Base-by-base conservation (phyloP, 2,797 vertebrate genomes). In the Typhlichthys eigenmanni region DNA sequence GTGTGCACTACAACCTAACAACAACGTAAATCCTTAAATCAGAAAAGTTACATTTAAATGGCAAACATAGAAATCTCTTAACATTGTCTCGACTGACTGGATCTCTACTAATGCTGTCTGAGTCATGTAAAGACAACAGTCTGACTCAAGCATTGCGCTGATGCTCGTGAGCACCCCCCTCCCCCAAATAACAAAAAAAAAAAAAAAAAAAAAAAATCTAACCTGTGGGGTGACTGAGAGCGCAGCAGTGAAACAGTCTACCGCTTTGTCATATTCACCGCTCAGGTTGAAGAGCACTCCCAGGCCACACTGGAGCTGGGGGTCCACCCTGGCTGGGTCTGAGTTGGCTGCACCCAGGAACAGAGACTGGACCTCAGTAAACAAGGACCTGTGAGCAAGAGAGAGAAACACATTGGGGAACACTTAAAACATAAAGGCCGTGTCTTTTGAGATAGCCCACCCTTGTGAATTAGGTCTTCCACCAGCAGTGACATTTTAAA, bases 211-310 rank as follows among this genome's bases (percentile, higher is more conserved):
- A 29, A 24, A 3, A 24, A 9, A n/a, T 47, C 45, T 43, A 49
- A 93, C 93, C 92, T 94, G 92, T 59, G 93, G 93, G 4, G 79
- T 88, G 67, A 88, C 92, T 0, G 88, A 92, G 16, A 92, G 94
- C 0, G 98, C 97, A 0, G 97, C 95, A 0, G 92, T 95, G 86
- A 99, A 99, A 69, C 98, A 99, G 90, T 99, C 98, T 77, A 99
- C 95, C 0, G 97, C 98, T 73, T 99, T 99, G 90, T 98, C 95
- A 0, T 98, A 99, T 64, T 99, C 97, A 46, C 96, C 95, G 0
- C 97, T 99, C 56, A 99, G 93, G 87, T 99, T 99, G 87, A 99
- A 99, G 51, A 99, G 95, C 56, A 99, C 98, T 0, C 98, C 97
- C 52, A 99, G 85, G 17, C 98, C 98, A 69, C 98, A 99, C 82